These are phyloP conservation scores for Parnassius orleans DNA, from an alignment of 2,888 invertebrate genomes.

Conservation along the genomic window DNA sequence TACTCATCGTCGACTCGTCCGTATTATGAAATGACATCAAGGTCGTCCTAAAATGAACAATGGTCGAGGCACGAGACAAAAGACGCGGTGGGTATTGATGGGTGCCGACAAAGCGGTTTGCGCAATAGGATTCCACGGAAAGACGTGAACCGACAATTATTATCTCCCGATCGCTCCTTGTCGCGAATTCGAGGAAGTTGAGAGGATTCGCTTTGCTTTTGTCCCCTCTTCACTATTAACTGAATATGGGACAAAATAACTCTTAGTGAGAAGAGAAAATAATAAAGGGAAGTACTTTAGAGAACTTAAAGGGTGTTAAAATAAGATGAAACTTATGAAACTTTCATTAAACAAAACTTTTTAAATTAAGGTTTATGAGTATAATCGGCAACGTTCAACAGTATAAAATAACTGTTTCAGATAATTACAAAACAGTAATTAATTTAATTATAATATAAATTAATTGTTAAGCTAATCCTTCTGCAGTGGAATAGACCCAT, in stretches of 20 bases:
- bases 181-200: conserved; percentile 65
- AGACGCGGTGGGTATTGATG: conserved; percentile 67
- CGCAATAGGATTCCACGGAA: conserved; percentile 78
- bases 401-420: no score
- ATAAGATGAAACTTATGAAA: no score
- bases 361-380: neutral
- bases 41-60: conserved; percentile 73
- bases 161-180: conserved; percentile 70
- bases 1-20: conserved; percentile 49
- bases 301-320: no score
- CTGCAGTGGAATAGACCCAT: no score
- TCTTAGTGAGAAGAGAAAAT: no score
- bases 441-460: no score
- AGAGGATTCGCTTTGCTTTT: conserved; percentile 42
- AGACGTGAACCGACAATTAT: conserved; percentile 77
- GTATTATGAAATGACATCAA: conserved; percentile 65
- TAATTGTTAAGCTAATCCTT: no score
- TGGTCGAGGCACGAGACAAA: conserved; percentile 75
- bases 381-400: neutral
- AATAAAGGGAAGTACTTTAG: no score
- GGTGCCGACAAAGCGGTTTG: conserved; percentile 76
- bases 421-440: no score
- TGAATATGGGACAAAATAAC: no score
- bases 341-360: no score
- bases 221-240: neutral